Base-by-base conservation (phyloP, 2,113 vertebrate species). In the Piprites chloris region DNA sequence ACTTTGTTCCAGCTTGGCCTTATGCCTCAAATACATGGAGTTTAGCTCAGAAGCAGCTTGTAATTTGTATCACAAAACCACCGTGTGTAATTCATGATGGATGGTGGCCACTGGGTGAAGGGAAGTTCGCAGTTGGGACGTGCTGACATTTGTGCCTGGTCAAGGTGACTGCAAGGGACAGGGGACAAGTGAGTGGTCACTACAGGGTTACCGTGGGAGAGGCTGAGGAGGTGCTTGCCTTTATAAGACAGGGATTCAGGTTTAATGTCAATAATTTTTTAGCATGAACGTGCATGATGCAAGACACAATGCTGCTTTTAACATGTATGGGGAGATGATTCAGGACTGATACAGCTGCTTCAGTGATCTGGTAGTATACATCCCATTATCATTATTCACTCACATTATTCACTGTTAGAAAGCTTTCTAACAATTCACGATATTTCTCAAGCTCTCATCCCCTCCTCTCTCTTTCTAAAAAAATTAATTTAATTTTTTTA, bases 341-440 rank as follows among this genome's bases (percentile, higher is more conserved):
- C 85, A 92, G 77, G 75, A n/a, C n/a, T 74, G 83, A 90, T 84
- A 16, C 52, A 84, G 76, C 79, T 93, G 47, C 75, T 72, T 73
- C 63, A 67, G 73, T 61, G 41, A 94, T 73, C 24, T 56, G 87
- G 63, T 86, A 90, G 89, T 82, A 55, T 78, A 75, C 92, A 93
- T 74, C 90, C 81, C 65, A 50, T 88, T 81, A 85, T 90, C 87
- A 46, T 74, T 85, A 53, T 68, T 89, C 52, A 93, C 86, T 93
- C 82, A 62, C 33, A 61, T 83, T 84, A 85, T 90, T 90, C 87
- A 67, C 69, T 89, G 78, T 62, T 94, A 86, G 94, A 77, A 93
- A 97, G 93, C 95, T 95, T 95, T 95, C 88, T 95, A 96, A 94
- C 94, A 95, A 92, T 52, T 85, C 78, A 69, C 15, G 7, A 14